Conservation (phyloP, 2,888 invertebrate species). For the Sinelater perroti region DNA sequence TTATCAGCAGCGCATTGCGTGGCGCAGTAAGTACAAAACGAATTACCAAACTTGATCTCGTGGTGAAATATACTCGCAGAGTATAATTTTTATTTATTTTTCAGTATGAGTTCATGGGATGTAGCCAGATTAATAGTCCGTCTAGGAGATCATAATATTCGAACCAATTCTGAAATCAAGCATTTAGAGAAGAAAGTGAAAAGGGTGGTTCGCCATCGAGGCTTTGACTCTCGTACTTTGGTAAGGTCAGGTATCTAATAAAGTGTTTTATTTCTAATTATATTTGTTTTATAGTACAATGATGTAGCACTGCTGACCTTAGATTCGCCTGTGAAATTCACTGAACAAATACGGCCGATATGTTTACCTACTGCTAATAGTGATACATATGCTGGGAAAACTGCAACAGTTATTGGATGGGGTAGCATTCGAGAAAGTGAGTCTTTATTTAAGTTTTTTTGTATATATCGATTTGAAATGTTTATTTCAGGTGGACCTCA, state of each 20-base stretch:
- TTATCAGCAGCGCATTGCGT: conserved; percentile 90
- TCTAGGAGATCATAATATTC: conserved; percentile 85
- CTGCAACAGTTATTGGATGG: conserved; percentile 89
- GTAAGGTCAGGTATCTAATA: conserved; percentile 61
- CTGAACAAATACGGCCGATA: conserved; percentile 77
- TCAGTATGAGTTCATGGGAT: conserved; percentile 90
- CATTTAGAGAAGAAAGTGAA: conserved; percentile 83
- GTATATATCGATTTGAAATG: too few relatives aligned
- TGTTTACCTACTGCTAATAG: conserved; percentile 70
- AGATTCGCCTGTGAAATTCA: conserved; percentile 78
- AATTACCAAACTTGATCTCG: not conserved
- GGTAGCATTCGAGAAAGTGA: conserved; percentile 83
- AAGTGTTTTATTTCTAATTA: conserved; percentile 4
- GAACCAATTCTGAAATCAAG: conserved; percentile 75
- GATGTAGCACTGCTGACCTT: conserved; percentile 84
- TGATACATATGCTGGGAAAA: conserved; percentile 71
- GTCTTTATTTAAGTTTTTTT: conserved; percentile 45
- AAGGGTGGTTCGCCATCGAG: conserved; percentile 84
- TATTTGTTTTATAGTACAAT: conserved; percentile 69
- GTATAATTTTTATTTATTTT: conserved; percentile 39
- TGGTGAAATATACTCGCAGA: too few relatives aligned
- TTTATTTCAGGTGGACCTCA: conserved; percentile 77
- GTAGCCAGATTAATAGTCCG: conserved; percentile 83
- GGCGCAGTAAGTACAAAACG: conserved; percentile 73
- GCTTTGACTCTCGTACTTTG: conserved; percentile 83